phyloP scores from a whole-genome alignment of 2,113 vertebrate species.

The Circaetus gallicus region DNA sequence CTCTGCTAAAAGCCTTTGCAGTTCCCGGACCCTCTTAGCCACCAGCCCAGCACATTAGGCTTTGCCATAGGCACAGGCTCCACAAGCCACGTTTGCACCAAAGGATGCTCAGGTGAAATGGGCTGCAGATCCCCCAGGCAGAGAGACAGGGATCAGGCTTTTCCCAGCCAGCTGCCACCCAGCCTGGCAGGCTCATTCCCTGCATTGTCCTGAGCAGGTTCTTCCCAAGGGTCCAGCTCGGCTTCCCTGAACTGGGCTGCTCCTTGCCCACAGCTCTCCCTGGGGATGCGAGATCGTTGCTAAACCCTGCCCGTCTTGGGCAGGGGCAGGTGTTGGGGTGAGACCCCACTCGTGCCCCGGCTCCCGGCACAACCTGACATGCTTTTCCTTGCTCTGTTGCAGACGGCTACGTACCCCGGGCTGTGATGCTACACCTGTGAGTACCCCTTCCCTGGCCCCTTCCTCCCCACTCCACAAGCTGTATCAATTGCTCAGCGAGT shows the following conservation, averaged over 20 bases:
- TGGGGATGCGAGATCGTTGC: too few relatives aligned
- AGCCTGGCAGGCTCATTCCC: not conserved
- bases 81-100: not conserved
- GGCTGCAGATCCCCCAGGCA: not conserved
- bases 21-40: accelerated
- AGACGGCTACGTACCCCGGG: constrained; percentile 54
- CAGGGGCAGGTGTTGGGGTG: not conserved
- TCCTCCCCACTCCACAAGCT: not conserved
- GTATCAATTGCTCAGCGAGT: not conserved
- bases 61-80: not conserved
- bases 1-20: not conserved
- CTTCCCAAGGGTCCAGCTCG: not conserved
- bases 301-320: not conserved
- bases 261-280: not conserved
- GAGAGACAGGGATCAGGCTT: not conserved
- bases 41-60: not conserved
- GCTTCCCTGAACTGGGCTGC: not conserved
- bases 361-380: not conserved
- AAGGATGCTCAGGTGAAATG: not conserved
- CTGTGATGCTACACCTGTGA: constrained; percentile 44
- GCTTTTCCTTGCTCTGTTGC: not conserved
- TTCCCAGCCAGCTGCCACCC: not conserved
- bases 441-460: not conserved
- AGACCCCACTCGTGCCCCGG: accelerated
- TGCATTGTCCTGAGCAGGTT: not conserved